Percentiles rank a stretch among this genome's conserved stretches.
Conservation (phyloP, 2,888 invertebrate genomes). For the Andricus curvator region DNA sequence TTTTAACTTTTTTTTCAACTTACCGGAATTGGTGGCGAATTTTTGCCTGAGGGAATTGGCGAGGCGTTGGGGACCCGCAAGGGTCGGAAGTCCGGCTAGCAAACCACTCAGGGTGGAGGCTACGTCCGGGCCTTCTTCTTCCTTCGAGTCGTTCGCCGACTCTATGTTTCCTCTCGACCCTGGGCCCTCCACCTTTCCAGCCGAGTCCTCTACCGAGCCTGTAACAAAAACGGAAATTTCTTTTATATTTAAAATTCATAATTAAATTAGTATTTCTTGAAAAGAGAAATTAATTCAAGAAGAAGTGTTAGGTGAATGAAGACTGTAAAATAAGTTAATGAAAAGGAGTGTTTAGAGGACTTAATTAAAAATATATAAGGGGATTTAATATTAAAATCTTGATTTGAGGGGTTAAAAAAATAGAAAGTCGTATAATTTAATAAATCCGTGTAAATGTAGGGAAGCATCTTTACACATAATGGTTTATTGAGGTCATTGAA, state of each 20-base stretch:
- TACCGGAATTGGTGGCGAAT: constrained; percentile 75
- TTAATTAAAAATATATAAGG: background rate
- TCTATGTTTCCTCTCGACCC: constrained; percentile 73
- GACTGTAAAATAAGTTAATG: background rate
- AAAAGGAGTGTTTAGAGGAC: background rate
- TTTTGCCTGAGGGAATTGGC: constrained; percentile 75
- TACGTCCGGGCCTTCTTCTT: constrained; percentile 70
- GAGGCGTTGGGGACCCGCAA: constrained; percentile 77
- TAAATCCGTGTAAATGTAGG: background rate
- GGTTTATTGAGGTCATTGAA: constrained; percentile 36
- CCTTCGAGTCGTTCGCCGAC: constrained; percentile 75
- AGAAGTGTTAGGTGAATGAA: background rate
- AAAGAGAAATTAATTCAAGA: background rate
- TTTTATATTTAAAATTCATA: background rate
- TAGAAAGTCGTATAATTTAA: background rate
- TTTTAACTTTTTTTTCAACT: constrained; percentile 51
- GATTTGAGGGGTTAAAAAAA: background rate
- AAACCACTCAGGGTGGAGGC: constrained; percentile 74
- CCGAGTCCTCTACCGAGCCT: constrained; percentile 75
- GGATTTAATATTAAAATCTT: background rate
- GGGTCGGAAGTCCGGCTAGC: constrained; percentile 75
- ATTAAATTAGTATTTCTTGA: background rate
- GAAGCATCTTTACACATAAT: constrained; percentile 6
- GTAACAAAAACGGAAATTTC: constrained; percentile 20
- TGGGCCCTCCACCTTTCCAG: constrained; percentile 78